phyloP scores from a whole-genome alignment of 2,888 invertebrate genomes.

The Diaperis boleti region DNA sequence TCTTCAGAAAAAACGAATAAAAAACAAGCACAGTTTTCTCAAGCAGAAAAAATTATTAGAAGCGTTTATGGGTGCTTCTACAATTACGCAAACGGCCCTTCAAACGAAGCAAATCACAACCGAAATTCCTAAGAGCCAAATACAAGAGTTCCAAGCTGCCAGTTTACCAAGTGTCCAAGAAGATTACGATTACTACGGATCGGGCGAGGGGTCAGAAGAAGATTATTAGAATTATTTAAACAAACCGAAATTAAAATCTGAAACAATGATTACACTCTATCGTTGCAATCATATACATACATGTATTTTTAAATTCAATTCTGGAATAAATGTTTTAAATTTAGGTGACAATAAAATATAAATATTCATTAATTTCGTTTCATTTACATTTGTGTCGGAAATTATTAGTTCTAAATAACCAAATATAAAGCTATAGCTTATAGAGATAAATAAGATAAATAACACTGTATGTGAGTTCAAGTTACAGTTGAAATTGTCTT shows the following conservation, averaged over 20 bases:
- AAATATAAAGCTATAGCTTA: no score
- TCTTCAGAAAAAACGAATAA: constrained; percentile 70
- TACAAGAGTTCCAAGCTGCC: constrained; percentile 51
- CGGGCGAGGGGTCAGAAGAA: constrained; percentile 14
- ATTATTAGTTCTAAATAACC: neutral
- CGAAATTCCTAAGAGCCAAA: constrained; percentile 25
- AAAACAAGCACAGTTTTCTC: constrained; percentile 63
- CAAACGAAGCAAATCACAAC: no score
- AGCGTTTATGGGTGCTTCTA: constrained; percentile 53
- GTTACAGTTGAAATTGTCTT: no score
- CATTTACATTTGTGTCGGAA: neutral
- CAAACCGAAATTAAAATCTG: constrained; percentile 1
- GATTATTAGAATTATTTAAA: constrained; percentile 9
- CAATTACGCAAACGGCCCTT: constrained; percentile 39
- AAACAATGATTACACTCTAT: constrained; percentile 27
- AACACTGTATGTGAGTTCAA: no score
- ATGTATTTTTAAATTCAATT: constrained; percentile 18
- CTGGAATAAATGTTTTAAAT: constrained; percentile 3
- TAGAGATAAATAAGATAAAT: no score
- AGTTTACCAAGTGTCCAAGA: constrained; percentile 9
- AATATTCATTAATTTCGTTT: no score
- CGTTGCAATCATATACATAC: constrained; percentile 26
- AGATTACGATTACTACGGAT: constrained; percentile 30
- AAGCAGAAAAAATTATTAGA: constrained; percentile 59
- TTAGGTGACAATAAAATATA: neutral